Evolutionary conservation across 2,797 vertebrate genomes (phyloP), one percentile per base, ranked within the genome.

Genomic region (Acanthurus tractus): DNA sequence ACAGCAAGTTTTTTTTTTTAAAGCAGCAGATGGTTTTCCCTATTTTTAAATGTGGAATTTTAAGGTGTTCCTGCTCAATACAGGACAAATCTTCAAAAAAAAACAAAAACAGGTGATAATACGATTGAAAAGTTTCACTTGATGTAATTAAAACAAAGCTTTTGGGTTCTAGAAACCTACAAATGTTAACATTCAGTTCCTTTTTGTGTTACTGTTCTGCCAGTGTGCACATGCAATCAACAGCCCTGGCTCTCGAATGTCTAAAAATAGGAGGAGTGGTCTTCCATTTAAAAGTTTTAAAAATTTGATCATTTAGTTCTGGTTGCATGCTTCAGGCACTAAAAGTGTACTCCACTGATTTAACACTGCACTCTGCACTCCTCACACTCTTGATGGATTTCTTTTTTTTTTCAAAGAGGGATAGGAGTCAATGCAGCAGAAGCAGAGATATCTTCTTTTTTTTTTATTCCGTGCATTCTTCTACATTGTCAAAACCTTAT

Each of bases 1-100:
- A 76, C 46, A 50, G 67, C 53, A 52, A 55, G 38, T 29, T 52
- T 80, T 59, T 67, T 59, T 67, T 76, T 74, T 55, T 4, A 29
- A 75, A 56, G 77, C 82, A 84, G 54, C 76, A 79, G 74, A 65
- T 73, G 80, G 45, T 78, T 78, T 48, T 36, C 62, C 58, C 17
- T 5, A 1, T 25, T 72, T 62, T 69, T 70, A 50, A 70, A 20
- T 22, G 23, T 25, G 61, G 42, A 44, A 6, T 36, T 62, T 72
- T 18, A 42, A 44, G 23, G 25, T 52, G 70, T 61, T 74, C 70
- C 57, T 40, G 20, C 49, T 63, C 20, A n/a, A 4, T 73, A 74
- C 74, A 22, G 59, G 61, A 70, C 54, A 18, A 65, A 76, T 36
- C 22, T 57, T 25, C 48, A 55, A 10, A 9, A 10, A 9, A 2